Evolutionary conservation across 2,888 invertebrate species (phyloP).

Genomic region (Asteroscopus sphinx): DNA sequence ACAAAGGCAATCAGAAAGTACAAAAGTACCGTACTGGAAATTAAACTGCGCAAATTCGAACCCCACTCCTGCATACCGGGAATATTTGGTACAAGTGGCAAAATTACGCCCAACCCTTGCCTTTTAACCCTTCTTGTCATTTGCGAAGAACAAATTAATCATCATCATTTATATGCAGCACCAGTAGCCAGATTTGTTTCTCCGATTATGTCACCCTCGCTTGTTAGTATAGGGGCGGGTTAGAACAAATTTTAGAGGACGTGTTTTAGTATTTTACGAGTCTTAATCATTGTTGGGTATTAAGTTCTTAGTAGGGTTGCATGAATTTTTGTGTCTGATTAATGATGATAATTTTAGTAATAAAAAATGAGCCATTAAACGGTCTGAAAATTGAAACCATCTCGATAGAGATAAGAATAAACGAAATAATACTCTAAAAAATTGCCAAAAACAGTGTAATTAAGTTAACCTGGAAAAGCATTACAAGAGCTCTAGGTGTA

Average conservation of each 20-base stretch:
- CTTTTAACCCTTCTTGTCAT: conserved; percentile 89
- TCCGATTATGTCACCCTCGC: conserved; percentile 88
- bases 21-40: conserved; percentile 79
- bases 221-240: conserved; percentile 79
- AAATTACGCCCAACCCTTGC: conserved; percentile 77
- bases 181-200: conserved; percentile 89
- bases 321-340: conserved; percentile 29
- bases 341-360: conserved; percentile 16
- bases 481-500: too few relatives aligned
- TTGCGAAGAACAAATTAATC: conserved; percentile 89
- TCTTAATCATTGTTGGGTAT: conserved; percentile 70
- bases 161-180: conserved; percentile 89
- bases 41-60: conserved; percentile 79
- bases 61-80: conserved; percentile 72
- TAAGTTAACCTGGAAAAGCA: too few relatives aligned
- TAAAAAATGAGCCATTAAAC: conserved; percentile 23
- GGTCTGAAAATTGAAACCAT: conserved; percentile 5
- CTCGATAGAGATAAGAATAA: neutral
- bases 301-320: conserved; percentile 50
- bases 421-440: too few relatives aligned
- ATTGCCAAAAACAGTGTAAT: too few relatives aligned
- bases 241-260: conserved; percentile 81
- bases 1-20: conserved; percentile 87
- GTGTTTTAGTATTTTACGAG: conserved; percentile 79
- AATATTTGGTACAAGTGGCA: conserved; percentile 82